These are phyloP conservation scores for Glaucomys volans DNA, from an alignment of 2,113 vertebrate genomes.

Conservation along the genomic window DNA sequence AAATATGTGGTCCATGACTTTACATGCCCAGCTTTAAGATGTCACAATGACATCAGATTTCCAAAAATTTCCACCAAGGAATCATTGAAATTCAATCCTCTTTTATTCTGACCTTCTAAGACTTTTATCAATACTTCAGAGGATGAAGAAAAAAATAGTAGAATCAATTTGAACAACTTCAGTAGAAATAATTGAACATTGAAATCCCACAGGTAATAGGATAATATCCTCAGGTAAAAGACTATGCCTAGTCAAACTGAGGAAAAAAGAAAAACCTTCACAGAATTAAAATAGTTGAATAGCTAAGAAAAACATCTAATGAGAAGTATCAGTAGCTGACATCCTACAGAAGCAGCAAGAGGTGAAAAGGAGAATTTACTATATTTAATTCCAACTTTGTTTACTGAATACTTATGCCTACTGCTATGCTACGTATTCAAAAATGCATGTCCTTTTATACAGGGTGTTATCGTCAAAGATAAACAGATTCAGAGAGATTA, in stretches of 20 bases:
- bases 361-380: not conserved
- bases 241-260: not conserved
- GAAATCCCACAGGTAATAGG: not conserved
- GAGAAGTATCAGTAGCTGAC: not conserved
- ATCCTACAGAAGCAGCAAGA: not conserved
- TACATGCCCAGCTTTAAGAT: not conserved
- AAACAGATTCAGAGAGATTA: not conserved
- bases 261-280: not conserved
- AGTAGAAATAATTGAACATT: not conserved
- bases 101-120: not conserved
- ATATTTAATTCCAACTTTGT: not conserved
- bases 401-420: not conserved
- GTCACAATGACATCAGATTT: not conserved
- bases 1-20: not conserved
- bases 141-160: not conserved
- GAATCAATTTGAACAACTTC: not conserved
- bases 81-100: not conserved
- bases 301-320: not conserved
- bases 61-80: not conserved
- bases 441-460: not conserved
- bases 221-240: not conserved
- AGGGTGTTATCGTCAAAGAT: not conserved
- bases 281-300: not conserved
- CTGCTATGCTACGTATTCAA: not conserved
- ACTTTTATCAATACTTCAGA: conserved; percentile 6